A percentile compares a stretch with the other conserved stretches of the same genome.
These are phyloP conservation scores for Pissodes strobi DNA, from an alignment of 1,140 invertebrate genomes.

Conservation along the genomic window DNA sequence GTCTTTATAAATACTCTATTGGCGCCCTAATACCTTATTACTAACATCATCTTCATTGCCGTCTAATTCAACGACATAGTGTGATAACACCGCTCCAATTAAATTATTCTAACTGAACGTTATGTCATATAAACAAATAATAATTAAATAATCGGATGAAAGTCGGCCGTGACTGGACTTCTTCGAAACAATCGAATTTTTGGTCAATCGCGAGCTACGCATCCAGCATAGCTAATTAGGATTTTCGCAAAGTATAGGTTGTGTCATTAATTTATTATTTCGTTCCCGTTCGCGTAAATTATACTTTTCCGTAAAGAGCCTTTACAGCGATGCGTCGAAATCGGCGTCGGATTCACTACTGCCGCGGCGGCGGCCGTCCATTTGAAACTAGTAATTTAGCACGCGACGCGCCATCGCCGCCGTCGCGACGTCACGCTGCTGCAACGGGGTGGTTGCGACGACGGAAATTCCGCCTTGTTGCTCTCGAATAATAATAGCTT, in stretches of 20 bases:
- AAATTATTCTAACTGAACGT: too few relatives aligned
- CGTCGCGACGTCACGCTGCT: constrained; percentile 13
- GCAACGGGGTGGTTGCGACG: constrained; percentile 17
- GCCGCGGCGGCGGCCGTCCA: constrained; percentile 8
- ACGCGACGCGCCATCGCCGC: too few relatives aligned
- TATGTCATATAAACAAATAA: neutral
- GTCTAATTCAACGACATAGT: neutral
- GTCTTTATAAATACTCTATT: too few relatives aligned
- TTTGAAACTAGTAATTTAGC: constrained; percentile 8
- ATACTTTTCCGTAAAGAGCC: neutral
- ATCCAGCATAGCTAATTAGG: too few relatives aligned
- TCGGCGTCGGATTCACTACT: constrained; percentile 6
- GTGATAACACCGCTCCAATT: too few relatives aligned
- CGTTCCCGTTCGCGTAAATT: too few relatives aligned
- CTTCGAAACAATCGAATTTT: constrained; percentile 9
- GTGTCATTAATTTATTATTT: too few relatives aligned
- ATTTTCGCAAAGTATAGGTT: too few relatives aligned
- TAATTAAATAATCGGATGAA: neutral
- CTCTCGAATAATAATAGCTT: too few relatives aligned
- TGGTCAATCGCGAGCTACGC: neutral
- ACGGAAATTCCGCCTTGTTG: too few relatives aligned
- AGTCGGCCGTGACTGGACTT: constrained; percentile 1
- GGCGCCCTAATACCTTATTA: too few relatives aligned
- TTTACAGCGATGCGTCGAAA: neutral
- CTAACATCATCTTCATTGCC: neutral